Base-by-base conservation (phyloP, 2,113 vertebrate species). In the Pteronura brasiliensis region DNA sequence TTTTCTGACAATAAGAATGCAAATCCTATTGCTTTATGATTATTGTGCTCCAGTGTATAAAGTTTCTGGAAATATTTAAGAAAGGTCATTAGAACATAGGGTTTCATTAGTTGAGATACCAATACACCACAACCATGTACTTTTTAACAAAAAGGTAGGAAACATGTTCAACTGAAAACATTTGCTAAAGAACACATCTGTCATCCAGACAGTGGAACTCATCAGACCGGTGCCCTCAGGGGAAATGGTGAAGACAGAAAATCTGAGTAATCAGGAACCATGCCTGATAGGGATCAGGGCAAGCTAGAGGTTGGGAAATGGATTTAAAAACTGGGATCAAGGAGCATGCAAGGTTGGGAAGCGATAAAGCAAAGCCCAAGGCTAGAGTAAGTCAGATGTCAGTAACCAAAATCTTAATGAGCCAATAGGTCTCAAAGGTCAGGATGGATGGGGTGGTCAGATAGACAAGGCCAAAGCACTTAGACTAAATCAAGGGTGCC, bases 311-410 rank as follows among this genome's bases (percentile, higher is more conserved):
- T 1, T 93, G 61, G 95, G 39, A 89, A 93, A 34, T 52, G 31
- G 61, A 85, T 49, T 96, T 93, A 27, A 95, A 95, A 95, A 88
- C 10, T 39, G 71, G 86, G 49, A 97, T 88, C 63, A 88, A 81
- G 81, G 81, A 90, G 14, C 47, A 76, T 6, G 4, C 11, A 88
- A 36, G 23, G 27, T 20, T 81, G 49, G 81, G 23, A 71, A 97
- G 65, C 15, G 39, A 88, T 44, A 94, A 90, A 95, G 52, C 47
- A 85, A 90, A 95, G 95, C 82, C 63, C 31, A 59, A 93, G 93
- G 88, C 88, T 88, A 93, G 25, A 97, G 49, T 57, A 84, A 85
- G 21, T 95, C 76, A 88, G 72, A 87, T 95, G 79, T 89, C 79
- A 93, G 57, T 63, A 92, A 91, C 61, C 81, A 84, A 90, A 42